Evolutionary conservation across 2,888 invertebrate species (phyloP).

Genomic region (Calameuta filiformis): DNA sequence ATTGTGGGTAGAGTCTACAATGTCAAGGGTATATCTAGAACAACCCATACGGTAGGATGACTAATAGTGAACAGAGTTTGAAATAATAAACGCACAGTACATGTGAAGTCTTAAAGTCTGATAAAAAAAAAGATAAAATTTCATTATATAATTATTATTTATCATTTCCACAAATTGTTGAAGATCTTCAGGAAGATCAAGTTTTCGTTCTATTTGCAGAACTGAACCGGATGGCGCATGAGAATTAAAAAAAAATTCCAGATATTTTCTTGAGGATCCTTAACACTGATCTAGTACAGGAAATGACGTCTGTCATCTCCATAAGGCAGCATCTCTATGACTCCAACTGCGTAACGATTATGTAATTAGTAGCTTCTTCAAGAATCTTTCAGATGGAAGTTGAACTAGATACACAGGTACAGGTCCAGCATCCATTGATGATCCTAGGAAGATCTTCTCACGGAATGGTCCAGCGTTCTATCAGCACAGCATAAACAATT

Average conservation of each 20-base stretch:
- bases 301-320: background rate
- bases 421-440: background rate
- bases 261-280: background rate
- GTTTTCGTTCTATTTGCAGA: background rate
- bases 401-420: background rate
- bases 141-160: background rate
- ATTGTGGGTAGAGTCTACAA: background rate
- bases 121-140: background rate
- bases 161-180: background rate
- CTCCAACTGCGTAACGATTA: background rate
- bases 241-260: background rate
- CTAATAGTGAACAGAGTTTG: background rate
- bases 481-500: constrained; percentile 27
- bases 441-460: background rate
- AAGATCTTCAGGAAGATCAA: background rate
- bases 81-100: background rate
- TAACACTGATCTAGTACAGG: background rate
- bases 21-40: background rate
- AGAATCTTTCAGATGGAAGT: background rate
- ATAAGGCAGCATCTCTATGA: background rate
- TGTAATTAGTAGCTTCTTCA: background rate
- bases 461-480: background rate
- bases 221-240: background rate
- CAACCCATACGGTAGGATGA: background rate
- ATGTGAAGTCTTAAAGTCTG: too few relatives aligned